A percentile compares a stretch with the other conserved stretches of the same genome.
Evolutionary conservation across 2,888 invertebrate genomes (phyloP).

Genomic region (Ganaspis brasiliensis): DNA sequence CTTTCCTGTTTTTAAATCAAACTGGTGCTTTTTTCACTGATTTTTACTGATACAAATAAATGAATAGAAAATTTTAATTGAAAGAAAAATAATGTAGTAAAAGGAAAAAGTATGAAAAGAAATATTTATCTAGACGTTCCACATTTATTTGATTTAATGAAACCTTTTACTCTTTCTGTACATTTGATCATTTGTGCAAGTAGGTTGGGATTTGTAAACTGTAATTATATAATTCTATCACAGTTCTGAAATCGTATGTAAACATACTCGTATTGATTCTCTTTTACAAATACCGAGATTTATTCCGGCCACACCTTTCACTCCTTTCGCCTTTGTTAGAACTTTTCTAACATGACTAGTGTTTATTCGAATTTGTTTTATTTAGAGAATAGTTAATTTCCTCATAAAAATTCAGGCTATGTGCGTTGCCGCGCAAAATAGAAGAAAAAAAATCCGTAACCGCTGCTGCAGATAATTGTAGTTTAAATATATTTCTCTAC

Average conservation of each 20-base stretch:
- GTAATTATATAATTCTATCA: conserved; percentile 20
- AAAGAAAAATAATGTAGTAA: too few relatives aligned
- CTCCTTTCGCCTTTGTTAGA: conserved; percentile 5
- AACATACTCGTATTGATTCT: conserved; percentile 11
- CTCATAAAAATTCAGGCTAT: conserved; percentile 3
- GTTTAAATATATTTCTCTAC: too few relatives aligned
- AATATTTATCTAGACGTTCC: too few relatives aligned
- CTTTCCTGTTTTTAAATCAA: too few relatives aligned
- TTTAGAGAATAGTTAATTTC: not conserved
- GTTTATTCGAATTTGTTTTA: conserved; percentile 6
- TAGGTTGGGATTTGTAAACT: conserved; percentile 1
- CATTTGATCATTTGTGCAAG: not conserved
- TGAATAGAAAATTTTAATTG: too few relatives aligned
- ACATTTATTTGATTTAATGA: not conserved
- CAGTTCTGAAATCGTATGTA: conserved; percentile 12
- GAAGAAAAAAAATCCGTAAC: too few relatives aligned
- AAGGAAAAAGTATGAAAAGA: not conserved
- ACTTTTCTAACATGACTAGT: conserved; percentile 9
- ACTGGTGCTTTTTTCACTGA: too few relatives aligned
- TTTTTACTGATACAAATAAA: too few relatives aligned
- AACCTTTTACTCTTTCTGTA: not conserved
- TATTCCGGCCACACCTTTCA: conserved; percentile 18
- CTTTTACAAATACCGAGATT: conserved; percentile 18
- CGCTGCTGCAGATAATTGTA: too few relatives aligned
- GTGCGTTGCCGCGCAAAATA: not conserved